phyloP scores from a whole-genome alignment of 2,797 vertebrate genomes.

The Falco naumanni region DNA sequence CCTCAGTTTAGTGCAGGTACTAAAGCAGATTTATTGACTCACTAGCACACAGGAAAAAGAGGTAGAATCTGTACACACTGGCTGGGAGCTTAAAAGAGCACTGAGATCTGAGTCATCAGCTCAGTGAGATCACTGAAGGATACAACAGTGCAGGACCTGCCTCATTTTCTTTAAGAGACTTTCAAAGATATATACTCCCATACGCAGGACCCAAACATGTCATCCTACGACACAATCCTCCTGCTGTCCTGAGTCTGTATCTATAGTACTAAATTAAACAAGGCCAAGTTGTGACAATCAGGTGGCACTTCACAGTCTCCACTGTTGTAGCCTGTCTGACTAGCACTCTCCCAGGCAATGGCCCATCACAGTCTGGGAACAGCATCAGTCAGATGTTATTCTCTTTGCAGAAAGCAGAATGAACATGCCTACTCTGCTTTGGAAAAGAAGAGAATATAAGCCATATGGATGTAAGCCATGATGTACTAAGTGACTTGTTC shows the following conservation, averaged over 20 bases:
- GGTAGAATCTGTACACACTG: neutral
- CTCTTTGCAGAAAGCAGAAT: neutral
- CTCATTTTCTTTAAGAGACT: neutral
- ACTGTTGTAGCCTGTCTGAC: neutral
- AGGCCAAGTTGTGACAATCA: neutral
- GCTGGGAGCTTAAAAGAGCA: neutral
- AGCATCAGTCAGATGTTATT: neutral
- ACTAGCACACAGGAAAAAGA: neutral
- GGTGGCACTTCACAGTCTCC: neutral
- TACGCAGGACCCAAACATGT: neutral
- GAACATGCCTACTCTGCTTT: neutral
- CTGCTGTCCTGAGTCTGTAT: neutral
- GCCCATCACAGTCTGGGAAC: neutral
- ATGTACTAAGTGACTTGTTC: neutral
- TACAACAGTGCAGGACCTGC: neutral
- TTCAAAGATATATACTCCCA: neutral
- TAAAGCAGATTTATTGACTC: neutral
- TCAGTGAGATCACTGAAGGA: neutral
- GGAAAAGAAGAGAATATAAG: neutral
- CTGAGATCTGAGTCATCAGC: neutral
- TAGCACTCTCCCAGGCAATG: neutral
- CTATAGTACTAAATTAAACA: neutral
- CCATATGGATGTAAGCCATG: neutral
- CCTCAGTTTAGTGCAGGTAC: neutral
- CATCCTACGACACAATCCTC: neutral